Conservation (phyloP, 2,888 invertebrate species). For the Endotricha flammealis region DNA sequence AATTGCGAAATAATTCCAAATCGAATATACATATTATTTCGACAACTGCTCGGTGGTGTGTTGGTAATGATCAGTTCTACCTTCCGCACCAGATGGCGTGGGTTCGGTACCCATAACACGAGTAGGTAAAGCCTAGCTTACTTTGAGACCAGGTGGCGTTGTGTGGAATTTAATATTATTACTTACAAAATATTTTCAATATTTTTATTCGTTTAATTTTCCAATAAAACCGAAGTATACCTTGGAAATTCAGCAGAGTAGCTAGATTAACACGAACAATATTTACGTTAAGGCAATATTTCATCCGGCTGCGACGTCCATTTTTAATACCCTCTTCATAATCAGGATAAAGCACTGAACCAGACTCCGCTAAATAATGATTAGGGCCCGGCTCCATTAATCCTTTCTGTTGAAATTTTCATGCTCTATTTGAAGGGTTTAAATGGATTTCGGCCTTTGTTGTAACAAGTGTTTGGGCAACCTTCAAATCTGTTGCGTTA, state of each 20-base stretch:
- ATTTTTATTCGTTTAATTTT: background rate
- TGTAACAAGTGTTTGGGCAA: constrained; percentile 19
- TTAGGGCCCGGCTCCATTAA: constrained; percentile 39
- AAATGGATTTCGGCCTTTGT: constrained; percentile 35
- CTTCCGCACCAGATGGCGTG: too few species aligned
- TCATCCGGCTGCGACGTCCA: constrained; percentile 20
- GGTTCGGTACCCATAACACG: too few species aligned
- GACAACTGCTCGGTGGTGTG: too few species aligned
- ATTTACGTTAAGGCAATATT: constrained; percentile 13
- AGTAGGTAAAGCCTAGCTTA: too few species aligned
- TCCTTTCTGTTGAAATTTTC: constrained; percentile 48
- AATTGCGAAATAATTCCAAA: too few species aligned
- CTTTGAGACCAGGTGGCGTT: too few species aligned
- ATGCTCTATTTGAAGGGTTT: constrained; percentile 47
- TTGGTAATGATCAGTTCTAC: too few species aligned
- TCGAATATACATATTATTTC: too few species aligned
- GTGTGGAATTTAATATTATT: too few species aligned
- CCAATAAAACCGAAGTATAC: background rate
- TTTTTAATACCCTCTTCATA: constrained; percentile 32
- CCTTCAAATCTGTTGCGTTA: constrained; percentile 13
- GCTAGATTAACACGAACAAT: constrained; percentile 10
- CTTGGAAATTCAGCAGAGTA: constrained; percentile 1
- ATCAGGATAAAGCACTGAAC: constrained; percentile 23
- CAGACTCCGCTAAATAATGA: constrained; percentile 37
- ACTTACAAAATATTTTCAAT: background rate